These are phyloP conservation scores for Apaloderma vittatum DNA, from an alignment of 2,113 vertebrate species.

Conservation along the genomic window DNA sequence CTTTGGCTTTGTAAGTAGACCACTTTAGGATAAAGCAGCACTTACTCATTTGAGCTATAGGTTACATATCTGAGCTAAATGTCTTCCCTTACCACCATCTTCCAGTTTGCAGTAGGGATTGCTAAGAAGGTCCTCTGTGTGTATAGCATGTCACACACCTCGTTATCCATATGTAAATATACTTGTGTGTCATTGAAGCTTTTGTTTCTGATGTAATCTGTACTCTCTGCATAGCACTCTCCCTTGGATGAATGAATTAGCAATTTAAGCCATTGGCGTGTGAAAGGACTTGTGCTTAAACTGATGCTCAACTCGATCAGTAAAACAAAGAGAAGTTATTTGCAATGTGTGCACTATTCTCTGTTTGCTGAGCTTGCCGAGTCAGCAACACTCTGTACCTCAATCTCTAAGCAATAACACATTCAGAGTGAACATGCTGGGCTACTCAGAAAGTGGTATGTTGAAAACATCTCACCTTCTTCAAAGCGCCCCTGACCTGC, in stretches of 20 bases:
- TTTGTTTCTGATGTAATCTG: not conserved
- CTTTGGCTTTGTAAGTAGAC: not conserved
- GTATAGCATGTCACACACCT: accelerated
- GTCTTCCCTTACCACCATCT: not conserved
- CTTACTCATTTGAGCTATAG: not conserved
- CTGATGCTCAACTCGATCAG: not conserved
- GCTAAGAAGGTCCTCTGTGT: not conserved
- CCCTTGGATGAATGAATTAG: not conserved
- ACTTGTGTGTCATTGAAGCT: not conserved
- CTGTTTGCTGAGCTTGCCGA: not conserved
- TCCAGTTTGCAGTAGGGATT: not conserved
- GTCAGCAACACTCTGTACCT: not conserved
- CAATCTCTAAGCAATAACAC: not conserved
- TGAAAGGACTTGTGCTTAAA: not conserved
- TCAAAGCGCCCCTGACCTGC: not conserved
- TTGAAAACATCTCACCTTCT: not conserved
- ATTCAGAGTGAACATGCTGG: not conserved
- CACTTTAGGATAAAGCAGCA: not conserved
- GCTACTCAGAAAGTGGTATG: not conserved
- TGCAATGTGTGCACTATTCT: not conserved
- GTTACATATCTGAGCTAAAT: not conserved
- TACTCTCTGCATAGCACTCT: not conserved
- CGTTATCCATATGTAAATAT: not conserved
- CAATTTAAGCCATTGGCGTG: not conserved
- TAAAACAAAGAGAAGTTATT: not conserved